A percentile compares a stretch with the other conserved stretches of the same genome.
phyloP scores from a whole-genome alignment of 2,797 vertebrate genomes.

The Parotocinclus haroldoi region DNA sequence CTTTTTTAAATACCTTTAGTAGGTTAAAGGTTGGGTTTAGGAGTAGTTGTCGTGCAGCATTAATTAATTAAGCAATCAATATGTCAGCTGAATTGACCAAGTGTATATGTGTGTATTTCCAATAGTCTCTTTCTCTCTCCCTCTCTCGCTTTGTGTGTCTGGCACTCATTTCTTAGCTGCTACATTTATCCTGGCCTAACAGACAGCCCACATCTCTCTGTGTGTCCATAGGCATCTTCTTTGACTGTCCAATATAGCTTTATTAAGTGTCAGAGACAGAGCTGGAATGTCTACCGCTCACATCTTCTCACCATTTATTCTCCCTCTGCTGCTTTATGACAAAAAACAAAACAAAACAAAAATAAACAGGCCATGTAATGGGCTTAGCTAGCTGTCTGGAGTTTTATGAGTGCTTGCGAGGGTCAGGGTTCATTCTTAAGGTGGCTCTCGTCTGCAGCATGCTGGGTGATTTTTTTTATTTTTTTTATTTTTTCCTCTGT shows the following conservation, averaged over 20 bases:
- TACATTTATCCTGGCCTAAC: constrained; percentile 35
- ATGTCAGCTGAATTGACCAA: too few relatives aligned
- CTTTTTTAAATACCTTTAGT: too few relatives aligned
- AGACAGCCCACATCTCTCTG: constrained; percentile 30
- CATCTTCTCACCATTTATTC: background rate
- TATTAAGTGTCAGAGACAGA: constrained; percentile 38
- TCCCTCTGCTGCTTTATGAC: background rate
- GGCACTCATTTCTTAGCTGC: constrained; percentile 27
- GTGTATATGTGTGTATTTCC: background rate
- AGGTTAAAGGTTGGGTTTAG: too few relatives aligned
- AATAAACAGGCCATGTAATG: background rate
- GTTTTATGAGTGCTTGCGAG: background rate
- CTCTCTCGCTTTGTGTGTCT: background rate
- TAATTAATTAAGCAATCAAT: too few relatives aligned
- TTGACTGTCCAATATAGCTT: constrained; percentile 24
- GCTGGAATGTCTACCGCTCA: constrained; percentile 11
- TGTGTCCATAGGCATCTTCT: constrained; percentile 21
- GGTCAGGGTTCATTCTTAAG: constrained; percentile 8
- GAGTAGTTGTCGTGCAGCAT: too few relatives aligned
- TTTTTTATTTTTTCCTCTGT: too few relatives aligned
- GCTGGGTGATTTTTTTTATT: constrained; percentile 13
- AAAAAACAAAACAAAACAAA: background rate
- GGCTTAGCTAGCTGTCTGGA: background rate
- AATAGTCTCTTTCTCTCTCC: too few relatives aligned
- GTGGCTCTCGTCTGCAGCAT: background rate